A percentile compares a stretch with the other conserved stretches of the same genome.
These are phyloP conservation scores for Saccostrea glomerata DNA, from an alignment of 1,140 invertebrate species.

Conservation along the genomic window DNA sequence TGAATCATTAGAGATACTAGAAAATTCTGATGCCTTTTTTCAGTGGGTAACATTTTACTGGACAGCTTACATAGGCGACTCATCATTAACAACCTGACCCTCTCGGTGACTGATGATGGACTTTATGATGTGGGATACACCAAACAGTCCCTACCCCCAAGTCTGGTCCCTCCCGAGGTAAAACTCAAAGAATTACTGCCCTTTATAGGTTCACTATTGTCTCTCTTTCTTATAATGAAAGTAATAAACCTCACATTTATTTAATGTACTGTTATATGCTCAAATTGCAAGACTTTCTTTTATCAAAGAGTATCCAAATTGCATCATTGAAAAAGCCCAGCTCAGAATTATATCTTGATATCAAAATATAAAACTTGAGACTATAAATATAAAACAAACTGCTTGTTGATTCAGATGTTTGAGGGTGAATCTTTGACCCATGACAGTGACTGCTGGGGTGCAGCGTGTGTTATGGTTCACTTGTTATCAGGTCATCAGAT, in stretches of 20 bases:
- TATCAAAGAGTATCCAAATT: too few species aligned
- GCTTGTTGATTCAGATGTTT: background rate
- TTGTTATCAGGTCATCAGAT: conserved; percentile 17
- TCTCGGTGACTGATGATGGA: conserved; percentile 27
- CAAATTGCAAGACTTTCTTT: too few species aligned
- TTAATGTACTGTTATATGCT: too few species aligned
- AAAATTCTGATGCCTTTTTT: background rate
- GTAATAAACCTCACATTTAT: too few species aligned
- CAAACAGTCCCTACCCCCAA: conserved; percentile 26
- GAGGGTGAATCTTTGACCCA: background rate
- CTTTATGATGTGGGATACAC: conserved; percentile 9
- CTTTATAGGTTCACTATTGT: background rate
- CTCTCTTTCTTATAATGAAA: too few species aligned
- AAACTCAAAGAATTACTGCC: too few species aligned
- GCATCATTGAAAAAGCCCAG: too few species aligned
- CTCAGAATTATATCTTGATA: too few species aligned
- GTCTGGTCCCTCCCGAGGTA: conserved; percentile 33
- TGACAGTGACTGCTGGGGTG: conserved; percentile 29
- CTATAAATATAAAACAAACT: background rate
- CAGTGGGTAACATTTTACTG: conserved; percentile 28
- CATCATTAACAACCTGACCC: conserved; percentile 11
- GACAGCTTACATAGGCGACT: background rate
- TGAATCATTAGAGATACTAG: too few species aligned
- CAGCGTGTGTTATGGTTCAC: background rate
- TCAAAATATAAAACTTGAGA: too few species aligned